phyloP scores from a whole-genome alignment of 2,888 invertebrate species.

The Perizoma affinitatum region DNA sequence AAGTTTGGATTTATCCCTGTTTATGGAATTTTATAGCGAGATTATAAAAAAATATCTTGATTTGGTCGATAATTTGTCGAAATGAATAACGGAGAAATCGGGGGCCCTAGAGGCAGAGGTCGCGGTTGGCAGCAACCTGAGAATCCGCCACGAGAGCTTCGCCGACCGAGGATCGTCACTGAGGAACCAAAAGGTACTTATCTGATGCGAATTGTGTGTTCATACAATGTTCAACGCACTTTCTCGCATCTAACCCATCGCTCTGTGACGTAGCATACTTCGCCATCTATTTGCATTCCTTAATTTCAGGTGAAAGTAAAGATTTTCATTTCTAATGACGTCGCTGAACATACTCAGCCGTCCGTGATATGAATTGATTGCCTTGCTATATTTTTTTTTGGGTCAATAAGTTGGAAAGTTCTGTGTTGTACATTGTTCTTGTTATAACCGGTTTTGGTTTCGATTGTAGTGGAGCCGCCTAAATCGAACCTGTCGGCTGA shows the following conservation, averaged over 20 bases:
- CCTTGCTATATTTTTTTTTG: constrained; percentile 42
- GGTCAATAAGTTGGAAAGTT: constrained; percentile 40
- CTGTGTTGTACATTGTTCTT: constrained; percentile 10
- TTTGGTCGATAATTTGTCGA: constrained; percentile 44
- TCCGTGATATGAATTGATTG: constrained; percentile 47
- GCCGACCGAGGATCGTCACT: constrained; percentile 65
- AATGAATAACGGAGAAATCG: constrained; percentile 83
- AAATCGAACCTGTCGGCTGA: constrained; percentile 82
- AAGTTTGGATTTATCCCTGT: constrained; percentile 47
- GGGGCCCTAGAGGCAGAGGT: constrained; percentile 79
- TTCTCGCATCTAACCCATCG: constrained; percentile 50
- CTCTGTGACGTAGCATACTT: constrained; percentile 61
- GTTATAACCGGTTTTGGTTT: constrained; percentile 26
- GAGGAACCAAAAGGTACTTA: constrained; percentile 70
- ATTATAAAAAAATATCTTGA: constrained; percentile 46
- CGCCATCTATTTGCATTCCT: constrained; percentile 59
- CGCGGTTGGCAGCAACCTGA: constrained; percentile 79
- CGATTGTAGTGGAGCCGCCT: constrained; percentile 59
- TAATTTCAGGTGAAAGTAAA: constrained; percentile 78
- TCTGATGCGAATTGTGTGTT: neutral
- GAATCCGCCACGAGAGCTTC: constrained; percentile 76
- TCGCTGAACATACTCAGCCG: constrained; percentile 61
- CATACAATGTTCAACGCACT: constrained; percentile 38
- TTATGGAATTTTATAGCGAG: constrained; percentile 67
- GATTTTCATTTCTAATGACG: constrained; percentile 79